phyloP scores from a whole-genome alignment of 2,888 invertebrate genomes.

The Willowsia nigromaculata region DNA sequence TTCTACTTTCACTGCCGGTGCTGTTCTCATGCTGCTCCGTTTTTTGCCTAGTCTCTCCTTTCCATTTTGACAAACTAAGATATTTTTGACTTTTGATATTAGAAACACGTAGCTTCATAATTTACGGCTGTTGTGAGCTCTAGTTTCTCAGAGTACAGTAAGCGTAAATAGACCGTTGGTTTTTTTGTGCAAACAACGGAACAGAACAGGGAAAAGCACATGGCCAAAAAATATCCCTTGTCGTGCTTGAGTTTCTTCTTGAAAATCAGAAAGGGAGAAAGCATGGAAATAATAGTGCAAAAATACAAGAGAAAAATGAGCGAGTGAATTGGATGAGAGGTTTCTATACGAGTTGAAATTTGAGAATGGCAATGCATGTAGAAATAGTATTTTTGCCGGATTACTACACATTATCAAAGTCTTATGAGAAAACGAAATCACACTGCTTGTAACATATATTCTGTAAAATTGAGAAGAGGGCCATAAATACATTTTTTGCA shows the following conservation, averaged over 20 bases:
- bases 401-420: too few species aligned
- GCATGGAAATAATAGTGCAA: neutral
- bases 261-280: conserved; percentile 18
- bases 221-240: neutral
- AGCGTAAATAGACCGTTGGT: conserved; percentile 42
- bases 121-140: conserved; percentile 67
- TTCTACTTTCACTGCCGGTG: neutral
- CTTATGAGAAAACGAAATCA: too few species aligned
- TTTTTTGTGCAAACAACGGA: conserved; percentile 14
- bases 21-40: neutral
- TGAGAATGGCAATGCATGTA: neutral
- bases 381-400: too few species aligned
- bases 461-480: too few species aligned
- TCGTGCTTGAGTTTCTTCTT: neutral
- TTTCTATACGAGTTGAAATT: conserved; percentile 29
- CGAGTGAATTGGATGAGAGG: conserved; percentile 42
- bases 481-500: too few species aligned
- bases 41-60: neutral
- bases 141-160: conserved; percentile 2
- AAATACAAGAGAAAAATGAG: conserved; percentile 39
- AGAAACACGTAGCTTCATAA: conserved; percentile 73
- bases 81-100: conserved; percentile 72
- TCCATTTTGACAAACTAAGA: conserved; percentile 59
- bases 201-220: conserved; percentile 42
- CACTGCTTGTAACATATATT: too few species aligned